Percentiles rank a stretch among this genome's conserved stretches.
These are phyloP conservation scores for Aphodius granarius DNA, from an alignment of 2,888 invertebrate species.

Conservation along the genomic window DNA sequence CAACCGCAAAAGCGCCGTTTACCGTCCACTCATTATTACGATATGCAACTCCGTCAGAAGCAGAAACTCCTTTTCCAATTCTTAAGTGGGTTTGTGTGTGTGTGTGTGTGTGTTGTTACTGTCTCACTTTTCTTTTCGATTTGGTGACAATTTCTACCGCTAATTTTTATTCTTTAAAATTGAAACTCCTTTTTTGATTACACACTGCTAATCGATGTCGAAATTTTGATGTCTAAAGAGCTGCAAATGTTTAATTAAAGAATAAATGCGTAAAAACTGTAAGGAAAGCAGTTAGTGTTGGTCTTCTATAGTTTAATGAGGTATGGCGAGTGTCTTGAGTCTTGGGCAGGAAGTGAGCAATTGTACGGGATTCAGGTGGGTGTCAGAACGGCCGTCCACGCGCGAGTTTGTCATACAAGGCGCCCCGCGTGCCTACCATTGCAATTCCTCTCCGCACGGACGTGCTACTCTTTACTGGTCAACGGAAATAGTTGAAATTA, in stretches of 20 bases:
- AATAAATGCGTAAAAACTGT: no score
- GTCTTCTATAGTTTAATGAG: conserved; percentile 9
- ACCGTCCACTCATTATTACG: conserved; percentile 9
- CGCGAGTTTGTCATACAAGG: conserved; percentile 7
- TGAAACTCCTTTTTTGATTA: no score
- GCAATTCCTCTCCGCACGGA: not conserved
- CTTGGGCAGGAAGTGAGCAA: conserved; percentile 24
- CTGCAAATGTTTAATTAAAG: no score
- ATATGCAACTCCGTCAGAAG: not conserved
- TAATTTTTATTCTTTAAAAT: no score
- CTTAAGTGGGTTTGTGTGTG: no score
- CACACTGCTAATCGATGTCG: no score
- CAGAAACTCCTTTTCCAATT: no score
- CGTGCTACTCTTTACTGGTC: not conserved
- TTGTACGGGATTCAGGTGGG: conserved; percentile 21
- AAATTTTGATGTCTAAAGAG: no score
- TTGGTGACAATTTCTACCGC: no score
- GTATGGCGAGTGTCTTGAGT: not conserved
- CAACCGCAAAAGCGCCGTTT: conserved; percentile 6
- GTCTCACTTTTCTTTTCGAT: not conserved
- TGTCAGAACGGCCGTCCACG: conserved; percentile 15
- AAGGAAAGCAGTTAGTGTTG: no score
- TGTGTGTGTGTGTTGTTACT: not conserved
- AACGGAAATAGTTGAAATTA: not conserved
- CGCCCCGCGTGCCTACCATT: not conserved